These are phyloP conservation scores for Oenanthe oenanthe DNA, from an alignment of 2,113 vertebrate species.

Conservation along the genomic window DNA sequence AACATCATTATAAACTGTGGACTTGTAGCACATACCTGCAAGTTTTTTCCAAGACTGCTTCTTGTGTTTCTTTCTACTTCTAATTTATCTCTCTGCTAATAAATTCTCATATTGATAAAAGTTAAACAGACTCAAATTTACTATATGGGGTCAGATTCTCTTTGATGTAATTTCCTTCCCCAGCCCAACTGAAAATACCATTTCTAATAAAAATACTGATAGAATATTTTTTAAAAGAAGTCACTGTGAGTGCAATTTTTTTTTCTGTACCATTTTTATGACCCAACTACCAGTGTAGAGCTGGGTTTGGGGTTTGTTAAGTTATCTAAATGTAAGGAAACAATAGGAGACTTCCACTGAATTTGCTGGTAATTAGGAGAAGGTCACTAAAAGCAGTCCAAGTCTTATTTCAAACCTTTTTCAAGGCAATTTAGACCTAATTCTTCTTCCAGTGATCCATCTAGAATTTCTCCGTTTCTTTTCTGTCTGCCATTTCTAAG, in stretches of 20 bases:
- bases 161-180: not conserved
- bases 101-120: not conserved
- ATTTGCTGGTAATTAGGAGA: not conserved
- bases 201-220: not conserved
- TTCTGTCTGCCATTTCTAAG: not conserved
- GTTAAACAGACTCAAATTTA: not conserved
- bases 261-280: not conserved
- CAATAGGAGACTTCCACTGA: not conserved
- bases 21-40: not conserved
- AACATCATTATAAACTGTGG: not conserved
- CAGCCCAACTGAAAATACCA: not conserved
- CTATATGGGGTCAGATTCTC: not conserved
- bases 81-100: not conserved
- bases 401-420: not conserved
- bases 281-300: not conserved
- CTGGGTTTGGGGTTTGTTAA: not conserved
- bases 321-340: not conserved
- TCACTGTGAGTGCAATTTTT: not conserved
- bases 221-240: not conserved
- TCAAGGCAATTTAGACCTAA: not conserved
- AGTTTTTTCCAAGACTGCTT: not conserved
- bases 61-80: not conserved
- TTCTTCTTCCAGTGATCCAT: not conserved
- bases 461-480: not conserved
- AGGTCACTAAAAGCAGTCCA: not conserved